Evolutionary conservation across 2,888 invertebrate genomes (phyloP).

Genomic region (Pandemis corylana): DNA sequence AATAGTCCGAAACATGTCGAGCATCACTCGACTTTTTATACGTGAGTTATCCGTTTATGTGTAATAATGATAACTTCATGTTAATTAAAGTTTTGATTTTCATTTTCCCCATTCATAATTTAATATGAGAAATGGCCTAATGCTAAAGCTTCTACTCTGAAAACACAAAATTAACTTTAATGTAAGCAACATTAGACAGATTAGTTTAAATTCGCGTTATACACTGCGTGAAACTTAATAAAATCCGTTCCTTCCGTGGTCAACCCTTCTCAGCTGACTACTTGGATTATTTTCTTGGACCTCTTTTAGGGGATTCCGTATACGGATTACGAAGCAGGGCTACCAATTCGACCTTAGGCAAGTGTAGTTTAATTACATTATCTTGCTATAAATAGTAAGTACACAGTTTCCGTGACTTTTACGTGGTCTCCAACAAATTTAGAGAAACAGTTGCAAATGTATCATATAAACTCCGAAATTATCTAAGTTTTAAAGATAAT

Average conservation of each 20-base stretch:
- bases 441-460: neutral
- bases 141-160: neutral
- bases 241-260: neutral
- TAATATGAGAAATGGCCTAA: neutral
- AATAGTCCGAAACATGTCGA: too few relatives aligned
- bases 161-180: neutral
- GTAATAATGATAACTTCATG: too few relatives aligned
- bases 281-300: neutral
- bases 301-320: slow-evolving; percentile 5
- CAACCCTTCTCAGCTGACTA: neutral
- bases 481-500: neutral
- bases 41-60: too few relatives aligned
- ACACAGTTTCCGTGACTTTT: neutral
- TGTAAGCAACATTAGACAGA: slow-evolving; percentile 2
- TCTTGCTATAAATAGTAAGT: neutral
- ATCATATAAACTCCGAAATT: neutral
- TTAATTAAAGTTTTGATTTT: neutral
- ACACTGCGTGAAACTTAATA: neutral
- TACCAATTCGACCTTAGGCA: neutral
- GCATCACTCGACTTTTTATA: too few relatives aligned
- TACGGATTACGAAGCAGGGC: neutral
- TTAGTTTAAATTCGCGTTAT: slow-evolving; percentile 1
- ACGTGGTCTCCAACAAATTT: neutral
- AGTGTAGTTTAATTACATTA: neutral
- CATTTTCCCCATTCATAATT: neutral